phyloP scores from a whole-genome alignment of 2,113 vertebrate species.

The Centropristis striata region DNA sequence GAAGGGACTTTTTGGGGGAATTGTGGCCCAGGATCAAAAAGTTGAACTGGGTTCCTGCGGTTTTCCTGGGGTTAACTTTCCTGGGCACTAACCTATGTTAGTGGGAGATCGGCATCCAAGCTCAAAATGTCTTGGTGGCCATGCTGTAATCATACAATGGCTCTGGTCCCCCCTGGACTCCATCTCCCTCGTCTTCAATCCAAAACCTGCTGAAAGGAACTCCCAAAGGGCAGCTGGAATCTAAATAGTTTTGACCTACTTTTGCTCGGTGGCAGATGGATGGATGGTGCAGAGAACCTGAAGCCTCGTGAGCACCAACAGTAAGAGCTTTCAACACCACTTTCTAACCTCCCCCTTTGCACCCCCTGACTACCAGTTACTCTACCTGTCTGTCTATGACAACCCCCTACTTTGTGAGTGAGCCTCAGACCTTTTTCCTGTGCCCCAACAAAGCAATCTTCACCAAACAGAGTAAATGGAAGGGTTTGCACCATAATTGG shows the following conservation, averaged over 20 bases:
- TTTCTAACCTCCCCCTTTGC: slow-evolving; percentile 23
- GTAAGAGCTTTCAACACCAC: slow-evolving; percentile 41
- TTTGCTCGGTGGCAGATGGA: slow-evolving; percentile 52
- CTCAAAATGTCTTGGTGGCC: not conserved
- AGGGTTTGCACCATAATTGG: not conserved
- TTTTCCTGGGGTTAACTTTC: not conserved
- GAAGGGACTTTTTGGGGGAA: not conserved
- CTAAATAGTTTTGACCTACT: slow-evolving; percentile 79
- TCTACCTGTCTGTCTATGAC: not conserved
- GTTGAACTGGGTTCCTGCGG: not conserved
- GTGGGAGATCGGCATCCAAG: not conserved
- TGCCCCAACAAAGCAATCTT: not conserved
- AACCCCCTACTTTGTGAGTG: not conserved
- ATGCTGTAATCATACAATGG: slow-evolving; percentile 40
- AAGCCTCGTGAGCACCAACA: slow-evolving; percentile 33
- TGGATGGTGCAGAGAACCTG: slow-evolving; percentile 49
- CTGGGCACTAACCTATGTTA: not conserved
- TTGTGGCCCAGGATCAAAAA: not conserved
- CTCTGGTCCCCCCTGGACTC: slow-evolving; percentile 23
- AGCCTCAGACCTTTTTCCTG: not conserved
- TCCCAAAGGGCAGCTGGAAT: slow-evolving; percentile 65
- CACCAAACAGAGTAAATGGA: not conserved
- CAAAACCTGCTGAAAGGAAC: slow-evolving; percentile 54
- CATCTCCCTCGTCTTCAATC: slow-evolving; percentile 38
- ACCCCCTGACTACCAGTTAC: not conserved